A percentile compares a stretch with the other conserved stretches of the same genome.
phyloP scores from a whole-genome alignment of 2,113 vertebrate genomes.

The Cathartes aura region DNA sequence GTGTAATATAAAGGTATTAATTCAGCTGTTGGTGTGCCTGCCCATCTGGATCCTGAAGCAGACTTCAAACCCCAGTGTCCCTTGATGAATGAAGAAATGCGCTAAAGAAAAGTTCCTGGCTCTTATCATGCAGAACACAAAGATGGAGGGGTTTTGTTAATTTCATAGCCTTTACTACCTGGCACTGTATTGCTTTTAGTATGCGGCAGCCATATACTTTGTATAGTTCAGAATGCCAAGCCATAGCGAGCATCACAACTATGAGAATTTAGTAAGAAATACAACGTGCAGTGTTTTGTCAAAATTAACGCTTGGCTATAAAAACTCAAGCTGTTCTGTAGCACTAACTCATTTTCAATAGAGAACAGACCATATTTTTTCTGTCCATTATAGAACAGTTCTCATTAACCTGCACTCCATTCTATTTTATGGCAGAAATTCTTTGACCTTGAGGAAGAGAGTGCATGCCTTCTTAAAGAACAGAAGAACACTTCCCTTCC shows the following conservation, averaged over 20 bases:
- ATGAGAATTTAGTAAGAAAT: neutral
- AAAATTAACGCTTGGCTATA: neutral
- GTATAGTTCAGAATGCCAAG: neutral
- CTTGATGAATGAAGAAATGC: neutral
- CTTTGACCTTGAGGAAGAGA: conserved; percentile 87
- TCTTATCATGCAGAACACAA: neutral
- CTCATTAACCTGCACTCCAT: neutral
- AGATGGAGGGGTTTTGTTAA: neutral
- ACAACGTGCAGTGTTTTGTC: neutral
- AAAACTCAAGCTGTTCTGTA: neutral
- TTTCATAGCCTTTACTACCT: neutral
- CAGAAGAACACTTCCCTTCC: conserved; percentile 81
- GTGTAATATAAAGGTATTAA: neutral
- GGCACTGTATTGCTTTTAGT: neutral
- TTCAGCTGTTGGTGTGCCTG: neutral
- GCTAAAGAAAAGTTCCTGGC: neutral
- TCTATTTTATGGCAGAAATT: conserved; percentile 84
- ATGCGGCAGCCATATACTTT: neutral
- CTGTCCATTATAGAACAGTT: neutral
- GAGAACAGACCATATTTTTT: neutral
- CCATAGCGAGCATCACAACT: neutral
- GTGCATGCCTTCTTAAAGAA: conserved; percentile 78
- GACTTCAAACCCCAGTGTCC: neutral
- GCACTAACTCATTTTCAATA: neutral
- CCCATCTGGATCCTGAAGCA: neutral